Percentiles rank a stretch among this genome's conserved stretches.
These are phyloP conservation scores for Sinhomidia bicolor DNA, from an alignment of 2,888 invertebrate genomes.

Conservation along the genomic window DNA sequence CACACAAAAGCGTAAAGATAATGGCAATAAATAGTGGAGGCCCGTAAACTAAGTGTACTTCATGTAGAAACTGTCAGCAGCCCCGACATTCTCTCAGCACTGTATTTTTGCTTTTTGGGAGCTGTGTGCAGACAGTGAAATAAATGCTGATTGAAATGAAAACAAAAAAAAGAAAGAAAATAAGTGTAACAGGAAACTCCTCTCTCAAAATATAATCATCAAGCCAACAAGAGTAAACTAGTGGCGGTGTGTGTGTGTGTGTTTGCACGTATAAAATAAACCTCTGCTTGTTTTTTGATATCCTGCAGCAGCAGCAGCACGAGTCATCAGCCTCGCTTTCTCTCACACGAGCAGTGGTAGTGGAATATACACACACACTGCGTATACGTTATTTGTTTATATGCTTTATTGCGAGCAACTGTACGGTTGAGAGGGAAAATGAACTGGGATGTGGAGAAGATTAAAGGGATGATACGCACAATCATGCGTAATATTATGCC, in stretches of 20 bases:
- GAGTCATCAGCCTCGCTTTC: too few relatives aligned
- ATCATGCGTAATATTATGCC: background rate
- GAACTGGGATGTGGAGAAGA: background rate
- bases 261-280: background rate
- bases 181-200: slow-evolving; percentile 23
- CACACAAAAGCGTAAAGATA: slow-evolving; percentile 21
- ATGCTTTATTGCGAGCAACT: too few relatives aligned
- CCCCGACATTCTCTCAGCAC: too few relatives aligned
- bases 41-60: slow-evolving; percentile 34
- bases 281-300: slow-evolving; percentile 28
- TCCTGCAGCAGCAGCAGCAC: slow-evolving; percentile 16
- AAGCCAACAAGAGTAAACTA: background rate
- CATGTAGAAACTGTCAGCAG: slow-evolving; percentile 44
- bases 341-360: too few relatives aligned
- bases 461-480: slow-evolving; percentile 11
- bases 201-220: background rate
- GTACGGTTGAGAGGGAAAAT: too few relatives aligned
- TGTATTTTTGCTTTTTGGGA: too few relatives aligned
- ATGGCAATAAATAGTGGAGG: slow-evolving; percentile 31
- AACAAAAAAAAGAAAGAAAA: background rate
- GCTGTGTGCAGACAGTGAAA: background rate
- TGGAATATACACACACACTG: background rate
- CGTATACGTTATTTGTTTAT: too few relatives aligned
- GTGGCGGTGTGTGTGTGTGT: background rate
- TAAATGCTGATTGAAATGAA: slow-evolving; percentile 39